phyloP scores from a whole-genome alignment of 2,888 invertebrate genomes.

The Tanytarsus gracilentus region DNA sequence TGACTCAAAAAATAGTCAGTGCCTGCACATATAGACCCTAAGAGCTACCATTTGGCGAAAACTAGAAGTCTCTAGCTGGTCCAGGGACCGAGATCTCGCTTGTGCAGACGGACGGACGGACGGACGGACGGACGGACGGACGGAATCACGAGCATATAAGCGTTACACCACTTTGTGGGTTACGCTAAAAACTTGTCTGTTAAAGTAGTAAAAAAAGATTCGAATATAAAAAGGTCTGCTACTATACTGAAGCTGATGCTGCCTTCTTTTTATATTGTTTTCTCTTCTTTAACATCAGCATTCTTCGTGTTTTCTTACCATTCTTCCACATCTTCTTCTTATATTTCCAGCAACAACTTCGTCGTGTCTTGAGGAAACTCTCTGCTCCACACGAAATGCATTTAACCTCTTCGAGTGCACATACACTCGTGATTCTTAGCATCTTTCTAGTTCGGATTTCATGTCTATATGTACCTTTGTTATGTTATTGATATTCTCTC shows the following conservation, averaged over 20 bases:
- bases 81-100: too few species aligned
- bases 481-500: background rate
- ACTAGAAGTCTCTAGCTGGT: too few species aligned
- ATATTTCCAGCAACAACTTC: background rate
- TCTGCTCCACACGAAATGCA: background rate
- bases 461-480: background rate
- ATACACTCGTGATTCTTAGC: background rate
- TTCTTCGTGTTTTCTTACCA: constrained; percentile 3
- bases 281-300: background rate
- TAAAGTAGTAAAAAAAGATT: constrained; percentile 17
- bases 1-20: too few species aligned
- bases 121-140: too few species aligned
- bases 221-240: constrained; percentile 10
- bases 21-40: too few species aligned
- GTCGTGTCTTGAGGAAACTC: background rate
- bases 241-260: constrained; percentile 12
- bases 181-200: constrained; percentile 6
- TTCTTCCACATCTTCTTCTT: background rate
- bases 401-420: constrained; percentile 3
- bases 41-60: too few species aligned
- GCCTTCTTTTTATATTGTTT: constrained; percentile 5
- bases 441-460: background rate
- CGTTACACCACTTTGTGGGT: too few species aligned
- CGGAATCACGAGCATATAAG: too few species aligned
- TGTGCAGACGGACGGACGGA: too few species aligned